Percentiles rank a stretch among this genome's conserved stretches.
Conservation (phyloP, 2,888 invertebrate species). For the Caenorhabditis angaria region DNA sequence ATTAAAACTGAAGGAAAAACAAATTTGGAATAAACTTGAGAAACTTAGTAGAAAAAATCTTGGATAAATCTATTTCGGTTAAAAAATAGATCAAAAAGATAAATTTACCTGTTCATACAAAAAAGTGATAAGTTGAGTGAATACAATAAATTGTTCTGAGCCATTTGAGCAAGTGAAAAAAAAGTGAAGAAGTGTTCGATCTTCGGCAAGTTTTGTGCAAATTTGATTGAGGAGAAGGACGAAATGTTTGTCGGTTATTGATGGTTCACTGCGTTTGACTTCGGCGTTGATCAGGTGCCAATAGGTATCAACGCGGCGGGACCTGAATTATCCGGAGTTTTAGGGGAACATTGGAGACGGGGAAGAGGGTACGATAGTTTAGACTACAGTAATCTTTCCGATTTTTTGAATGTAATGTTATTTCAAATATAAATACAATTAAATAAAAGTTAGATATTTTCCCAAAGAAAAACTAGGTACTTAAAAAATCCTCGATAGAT, state of each 20-base stretch:
- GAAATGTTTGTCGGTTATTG: slow-evolving; percentile 63
- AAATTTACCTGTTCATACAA: slow-evolving; percentile 65
- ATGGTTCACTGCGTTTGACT: slow-evolving; percentile 11
- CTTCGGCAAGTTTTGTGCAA: slow-evolving; percentile 63
- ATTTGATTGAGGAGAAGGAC: slow-evolving; percentile 70
- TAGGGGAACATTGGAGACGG: slow-evolving; percentile 25
- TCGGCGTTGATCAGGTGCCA: neutral
- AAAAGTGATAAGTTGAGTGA: slow-evolving; percentile 67
- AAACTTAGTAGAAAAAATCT: no score
- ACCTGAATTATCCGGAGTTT: no score
- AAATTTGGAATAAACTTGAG: no score
- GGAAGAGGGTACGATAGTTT: no score
- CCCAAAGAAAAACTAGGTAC: neutral
- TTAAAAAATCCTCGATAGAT: neutral
- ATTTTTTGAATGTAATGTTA: no score
- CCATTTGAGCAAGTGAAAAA: slow-evolving; percentile 62
- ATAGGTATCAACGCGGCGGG: neutral
- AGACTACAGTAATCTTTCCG: no score
- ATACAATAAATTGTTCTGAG: slow-evolving; percentile 66
- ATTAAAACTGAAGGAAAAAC: no score
- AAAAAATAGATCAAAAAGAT: neutral
- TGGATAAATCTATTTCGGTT: neutral
- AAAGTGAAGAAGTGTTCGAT: slow-evolving; percentile 67
- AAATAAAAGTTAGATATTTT: no score
- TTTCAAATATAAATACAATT: no score